phyloP scores from a whole-genome alignment of 1,140 invertebrate species.

The Achatina immaculata region DNA sequence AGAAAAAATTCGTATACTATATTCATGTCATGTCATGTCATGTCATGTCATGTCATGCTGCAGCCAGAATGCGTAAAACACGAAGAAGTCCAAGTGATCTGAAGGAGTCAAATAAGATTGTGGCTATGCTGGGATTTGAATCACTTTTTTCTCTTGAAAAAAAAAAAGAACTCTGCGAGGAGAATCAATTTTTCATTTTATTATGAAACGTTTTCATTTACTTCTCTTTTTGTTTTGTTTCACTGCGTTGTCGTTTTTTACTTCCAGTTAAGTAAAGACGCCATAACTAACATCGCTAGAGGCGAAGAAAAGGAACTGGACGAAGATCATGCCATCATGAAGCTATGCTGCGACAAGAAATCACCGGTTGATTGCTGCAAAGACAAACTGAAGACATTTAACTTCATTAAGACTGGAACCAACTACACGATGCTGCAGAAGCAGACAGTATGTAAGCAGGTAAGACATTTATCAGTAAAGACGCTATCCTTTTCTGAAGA shows the following conservation, averaged over 20 bases:
- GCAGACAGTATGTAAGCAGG: no score
- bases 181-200: not conserved
- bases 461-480: no score
- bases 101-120: no score
- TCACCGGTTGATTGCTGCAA: constrained; percentile 27
- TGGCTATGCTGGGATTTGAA: no score
- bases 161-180: not conserved
- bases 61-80: no score
- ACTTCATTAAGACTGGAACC: not conserved
- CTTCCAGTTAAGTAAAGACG: constrained; percentile 70
- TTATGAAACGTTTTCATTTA: not conserved
- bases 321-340: constrained; percentile 38
- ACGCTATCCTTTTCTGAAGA: no score
- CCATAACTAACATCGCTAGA: constrained; percentile 61
- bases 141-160: no score
- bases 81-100: no score
- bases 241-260: no score
- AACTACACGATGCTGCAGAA: not conserved
- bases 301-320: constrained; percentile 16
- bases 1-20: no score
- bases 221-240: not conserved
- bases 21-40: no score
- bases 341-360: constrained; percentile 43
- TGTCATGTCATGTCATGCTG: no score
- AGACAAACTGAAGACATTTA: not conserved